These are phyloP conservation scores for Morpho helenor DNA, from an alignment of 2,888 invertebrate genomes.

Conservation along the genomic window DNA sequence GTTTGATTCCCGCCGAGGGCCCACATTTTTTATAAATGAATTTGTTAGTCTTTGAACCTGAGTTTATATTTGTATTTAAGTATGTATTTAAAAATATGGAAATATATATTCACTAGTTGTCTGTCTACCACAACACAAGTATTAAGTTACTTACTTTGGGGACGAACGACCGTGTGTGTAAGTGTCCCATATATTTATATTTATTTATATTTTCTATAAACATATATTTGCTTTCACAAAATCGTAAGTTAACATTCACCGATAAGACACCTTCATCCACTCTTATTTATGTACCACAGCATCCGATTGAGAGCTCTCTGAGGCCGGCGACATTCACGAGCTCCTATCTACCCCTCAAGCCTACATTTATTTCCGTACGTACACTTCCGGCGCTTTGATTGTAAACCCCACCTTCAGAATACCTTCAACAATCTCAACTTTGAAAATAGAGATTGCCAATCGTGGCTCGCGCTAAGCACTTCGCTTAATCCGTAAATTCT, in stretches of 20 bases:
- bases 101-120: no score
- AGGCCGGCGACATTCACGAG: slow-evolving; percentile 59
- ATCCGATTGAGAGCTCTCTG: slow-evolving; percentile 70
- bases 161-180: no score
- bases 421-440: slow-evolving; percentile 27
- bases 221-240: slow-evolving; percentile 1
- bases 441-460: slow-evolving; percentile 26
- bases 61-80: no score
- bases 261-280: slow-evolving; percentile 69
- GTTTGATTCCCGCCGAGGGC: no score
- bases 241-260: slow-evolving; percentile 19
- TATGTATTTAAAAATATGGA: no score
- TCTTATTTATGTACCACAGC: slow-evolving; percentile 73
- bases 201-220: no score
- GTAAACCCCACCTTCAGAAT: slow-evolving; percentile 32
- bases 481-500: slow-evolving; percentile 54
- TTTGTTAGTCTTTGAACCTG: no score
- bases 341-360: slow-evolving; percentile 70
- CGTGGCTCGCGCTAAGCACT: slow-evolving; percentile 34
- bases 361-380: slow-evolving; percentile 70
- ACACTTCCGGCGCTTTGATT: slow-evolving; percentile 55
- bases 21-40: no score
- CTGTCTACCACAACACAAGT: no score
- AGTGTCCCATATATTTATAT: no score
- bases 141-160: no score